A percentile compares a stretch with the other conserved stretches of the same genome.
phyloP scores from a whole-genome alignment of 2,888 invertebrate species.

The Drosophila borealis region DNA sequence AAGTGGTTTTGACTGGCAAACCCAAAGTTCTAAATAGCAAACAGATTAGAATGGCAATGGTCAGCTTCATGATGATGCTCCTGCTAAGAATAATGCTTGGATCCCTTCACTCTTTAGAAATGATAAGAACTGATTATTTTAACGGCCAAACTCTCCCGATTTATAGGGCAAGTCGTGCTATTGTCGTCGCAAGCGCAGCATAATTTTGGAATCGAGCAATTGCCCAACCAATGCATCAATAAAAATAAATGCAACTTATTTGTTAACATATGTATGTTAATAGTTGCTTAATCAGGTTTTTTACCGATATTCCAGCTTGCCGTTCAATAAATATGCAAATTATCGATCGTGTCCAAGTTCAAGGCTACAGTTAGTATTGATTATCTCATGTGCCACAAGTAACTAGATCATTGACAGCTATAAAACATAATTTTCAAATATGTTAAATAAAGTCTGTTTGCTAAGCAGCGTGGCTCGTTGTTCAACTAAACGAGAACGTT shows the following conservation, averaged over 20 bases:
- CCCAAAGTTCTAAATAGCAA: not conserved
- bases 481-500: too few relatives aligned
- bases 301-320: not conserved
- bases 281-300: not conserved
- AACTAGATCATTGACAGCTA: too few relatives aligned
- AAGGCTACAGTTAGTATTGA: not conserved
- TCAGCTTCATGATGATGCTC: not conserved
- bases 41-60: not conserved
- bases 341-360: not conserved
- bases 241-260: constrained; percentile 3
- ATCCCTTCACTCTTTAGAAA: too few relatives aligned
- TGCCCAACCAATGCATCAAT: constrained; percentile 5
- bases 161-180: too few relatives aligned
- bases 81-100: too few relatives aligned
- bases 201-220: not conserved
- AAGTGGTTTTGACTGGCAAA: too few relatives aligned
- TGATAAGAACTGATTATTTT: too few relatives aligned
- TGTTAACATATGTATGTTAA: not conserved
- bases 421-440: too few relatives aligned
- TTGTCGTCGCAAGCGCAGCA: not conserved
- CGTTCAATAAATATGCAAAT: not conserved
- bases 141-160: too few relatives aligned
- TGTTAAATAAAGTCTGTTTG: too few relatives aligned
- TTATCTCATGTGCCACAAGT: not conserved
- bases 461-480: too few relatives aligned